Evolutionary conservation across 2,113 vertebrate genomes (phyloP), one percentile per base, ranked within the genome.

Genomic region (Monarcha castaneiventris): DNA sequence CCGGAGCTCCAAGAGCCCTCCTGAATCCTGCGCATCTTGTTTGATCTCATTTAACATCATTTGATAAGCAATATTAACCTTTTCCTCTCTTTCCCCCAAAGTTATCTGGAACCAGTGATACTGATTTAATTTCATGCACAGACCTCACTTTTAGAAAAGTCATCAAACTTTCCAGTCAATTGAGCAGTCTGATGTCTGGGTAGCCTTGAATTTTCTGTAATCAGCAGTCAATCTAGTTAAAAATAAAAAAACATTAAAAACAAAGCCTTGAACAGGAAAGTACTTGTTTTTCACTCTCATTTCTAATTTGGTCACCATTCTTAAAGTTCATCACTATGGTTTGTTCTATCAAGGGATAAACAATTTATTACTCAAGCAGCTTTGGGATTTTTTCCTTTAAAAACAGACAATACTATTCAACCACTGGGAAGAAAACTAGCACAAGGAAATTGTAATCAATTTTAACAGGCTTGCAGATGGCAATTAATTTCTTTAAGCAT

Each of bases 151-250:
- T 79, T 83, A 87, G 78, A 91, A 85, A 90, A 67, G 69, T 89
- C 89, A 95, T 97, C 97, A 97, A 91, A 94, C 90, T 93, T 85
- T 52, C 72, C 82, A 90, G 68, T 87, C 93, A 84, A 66, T 90
- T 95, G 88, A 97, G 89, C 92, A 96, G 82, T 58, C 81, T 90
- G 62, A 82, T 96, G 88, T 97, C 91, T 13, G 46, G 73, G 46
- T 94, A 90, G 92, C 96, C 87, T 96, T 93, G 95, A 93, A 91
- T 96, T 91, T 94, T 90, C 91, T 94, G 76, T 14, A 14, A 90
- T 77, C 91, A 86, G 30, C 30, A 80, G 78, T 96, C 93, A 92
- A 88, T 73, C 63, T 55, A 80, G 79, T 95, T 96, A 90, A 95
- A 96, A 96, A 89, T 73, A 93, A 91, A 80, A 90, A 41, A 43